Base-by-base conservation (phyloP, 1,140 invertebrate species). In the Stenopsyche tienmushanensis region DNA sequence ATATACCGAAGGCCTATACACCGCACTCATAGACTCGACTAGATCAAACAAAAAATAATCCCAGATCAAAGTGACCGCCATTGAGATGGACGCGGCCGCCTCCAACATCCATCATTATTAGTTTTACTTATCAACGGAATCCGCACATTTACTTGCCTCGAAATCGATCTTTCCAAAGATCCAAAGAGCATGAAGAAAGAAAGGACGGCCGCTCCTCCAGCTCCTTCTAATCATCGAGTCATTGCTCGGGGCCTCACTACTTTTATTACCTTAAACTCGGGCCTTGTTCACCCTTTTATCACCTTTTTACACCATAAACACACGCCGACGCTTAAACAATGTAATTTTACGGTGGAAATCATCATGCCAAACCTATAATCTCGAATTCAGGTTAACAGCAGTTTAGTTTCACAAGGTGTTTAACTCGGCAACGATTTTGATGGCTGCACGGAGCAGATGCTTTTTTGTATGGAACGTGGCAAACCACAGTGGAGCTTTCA, bases 271-370 rank as follows among this genome's bases (percentile, higher is more conserved):
- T 64, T 44, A 34, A 25, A 39, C 42, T 15, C 29, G 41, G 34
- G 15, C 34, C 62, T n/a, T 20, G 42, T 24, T 65, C 50, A 63
- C 67, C 67, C 62, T 69, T 65, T 69, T 69, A 63, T 62, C 67
- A 69, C 67, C 67, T 69, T 65, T 69, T 60, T 60, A 65, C 23
- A 26, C 21, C 29, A 34, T 69, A 62, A 69, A 53, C 67, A 65
- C 63, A 62, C 58, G 63, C 53, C 54, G 21, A 26, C 41, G 26
- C 18, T 67, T 58, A 69, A 69, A 69, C 63, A 69, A 65, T 69
- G 54, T 69, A 69, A 69, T 69, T 69, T 53, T 52, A 52, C 41
- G 57, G 57, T 60, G 41, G 23, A 29, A 60, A 57, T 57, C 54
- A 57, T 57, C 29, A 15, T n/a, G 23, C 25, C 58, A 21, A 62